Evolutionary conservation across 1,140 invertebrate species (phyloP).

Genomic region (Hylyphantes graminicola): DNA sequence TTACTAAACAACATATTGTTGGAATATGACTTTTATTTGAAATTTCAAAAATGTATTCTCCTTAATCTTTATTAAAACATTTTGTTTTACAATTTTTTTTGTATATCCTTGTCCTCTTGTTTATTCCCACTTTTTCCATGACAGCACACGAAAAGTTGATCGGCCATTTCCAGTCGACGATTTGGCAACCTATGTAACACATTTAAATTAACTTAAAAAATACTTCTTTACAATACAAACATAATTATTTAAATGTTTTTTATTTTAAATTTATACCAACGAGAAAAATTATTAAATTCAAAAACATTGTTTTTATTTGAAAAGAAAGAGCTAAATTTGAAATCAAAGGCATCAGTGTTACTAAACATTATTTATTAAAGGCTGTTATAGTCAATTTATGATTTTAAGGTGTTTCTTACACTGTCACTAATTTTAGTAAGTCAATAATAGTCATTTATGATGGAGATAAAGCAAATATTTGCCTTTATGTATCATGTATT

Average conservation of each 20-base stretch:
- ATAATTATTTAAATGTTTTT: not conserved
- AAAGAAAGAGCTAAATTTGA: not conserved
- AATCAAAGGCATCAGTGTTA: too few relatives aligned
- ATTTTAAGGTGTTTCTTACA: too few relatives aligned
- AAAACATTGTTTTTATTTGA: not conserved
- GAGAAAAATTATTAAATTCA: not conserved
- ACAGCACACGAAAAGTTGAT: slow-evolving; percentile 20
- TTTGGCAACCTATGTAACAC: slow-evolving; percentile 11
- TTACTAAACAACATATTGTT: not conserved
- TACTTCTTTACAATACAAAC: not conserved
- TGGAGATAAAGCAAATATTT: too few relatives aligned
- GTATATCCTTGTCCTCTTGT: not conserved
- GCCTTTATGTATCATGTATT: not conserved
- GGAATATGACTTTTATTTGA: not conserved
- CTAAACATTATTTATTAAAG: too few relatives aligned
- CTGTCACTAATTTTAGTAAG: too few relatives aligned
- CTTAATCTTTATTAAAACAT: not conserved
- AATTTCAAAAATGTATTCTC: not conserved
- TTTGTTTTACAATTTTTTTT: not conserved
- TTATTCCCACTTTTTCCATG: slow-evolving; percentile 16
- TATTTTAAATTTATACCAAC: not conserved
- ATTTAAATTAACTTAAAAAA: not conserved
- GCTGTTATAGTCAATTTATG: too few relatives aligned
- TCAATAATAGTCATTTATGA: too few relatives aligned
- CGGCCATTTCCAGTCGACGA: slow-evolving; percentile 23